Conservation (phyloP, 92 coral and sea anemone species). For the Virgularia gustaviana region DNA sequence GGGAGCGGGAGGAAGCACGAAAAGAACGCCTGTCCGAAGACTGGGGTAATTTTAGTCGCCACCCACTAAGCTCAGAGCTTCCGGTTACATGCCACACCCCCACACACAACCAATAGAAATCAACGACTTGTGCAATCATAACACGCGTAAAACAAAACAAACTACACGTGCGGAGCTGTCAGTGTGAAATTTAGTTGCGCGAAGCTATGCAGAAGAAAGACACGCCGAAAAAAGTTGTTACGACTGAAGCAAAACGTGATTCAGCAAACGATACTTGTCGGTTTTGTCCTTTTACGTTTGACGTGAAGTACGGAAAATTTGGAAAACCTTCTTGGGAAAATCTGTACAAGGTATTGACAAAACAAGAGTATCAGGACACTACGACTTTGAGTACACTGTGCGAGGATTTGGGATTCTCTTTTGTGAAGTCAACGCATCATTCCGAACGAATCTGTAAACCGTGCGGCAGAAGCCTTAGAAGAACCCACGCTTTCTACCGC, state of each 20-base stretch:
- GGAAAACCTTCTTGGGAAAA: constrained; percentile 39
- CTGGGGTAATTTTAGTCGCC: no score
- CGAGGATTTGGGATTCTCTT: constrained; percentile 26
- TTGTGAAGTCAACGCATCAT: constrained; percentile 14
- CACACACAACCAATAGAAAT: no score
- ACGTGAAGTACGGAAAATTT: constrained; percentile 21
- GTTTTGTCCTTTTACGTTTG: constrained; percentile 27
- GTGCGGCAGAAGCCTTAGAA: neutral
- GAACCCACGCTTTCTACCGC: no score
- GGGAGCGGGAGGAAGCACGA: no score
- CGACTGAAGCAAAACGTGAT: neutral
- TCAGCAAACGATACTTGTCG: constrained; percentile 22
- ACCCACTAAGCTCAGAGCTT: no score
- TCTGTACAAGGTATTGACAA: constrained; percentile 30
- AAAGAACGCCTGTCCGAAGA: no score
- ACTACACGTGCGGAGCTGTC: no score
- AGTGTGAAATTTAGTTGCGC: no score
- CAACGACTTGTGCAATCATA: no score
- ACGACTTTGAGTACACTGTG: constrained; percentile 29
- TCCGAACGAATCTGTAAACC: constrained; percentile 23
- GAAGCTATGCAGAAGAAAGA: neutral
- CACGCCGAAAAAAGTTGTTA: neutral
- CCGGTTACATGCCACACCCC: no score
- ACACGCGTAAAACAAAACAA: no score
- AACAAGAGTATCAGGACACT: constrained; percentile 25